Base-by-base conservation (phyloP, 2,113 vertebrate species). In the Callospermophilus lateralis region DNA sequence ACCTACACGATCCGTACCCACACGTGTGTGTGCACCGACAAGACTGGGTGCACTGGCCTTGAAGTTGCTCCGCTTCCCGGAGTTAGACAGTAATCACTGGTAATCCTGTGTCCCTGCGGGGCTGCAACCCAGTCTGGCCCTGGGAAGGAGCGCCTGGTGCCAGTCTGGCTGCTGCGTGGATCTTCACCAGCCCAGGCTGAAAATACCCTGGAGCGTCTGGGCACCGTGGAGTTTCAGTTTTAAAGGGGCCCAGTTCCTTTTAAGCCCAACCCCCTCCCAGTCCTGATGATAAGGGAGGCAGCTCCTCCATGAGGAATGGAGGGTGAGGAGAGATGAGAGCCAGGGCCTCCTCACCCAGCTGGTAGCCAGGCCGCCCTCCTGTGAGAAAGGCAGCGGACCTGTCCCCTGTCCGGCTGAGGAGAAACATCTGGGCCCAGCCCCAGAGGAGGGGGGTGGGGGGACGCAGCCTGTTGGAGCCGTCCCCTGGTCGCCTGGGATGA, bases 241-340 rank as follows among this genome's bases (percentile, higher is more conserved):
- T 81, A 88, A 96, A 94, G 96, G 39, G 67, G 32, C 81, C 90
- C n/a, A 0, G 32, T 30, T 89, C 84, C 77, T 55, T 73, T 92
- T 88, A n/a, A 61, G 53, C 67, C 61, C 79, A 53, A 67, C 86
- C 28, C 32, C 63, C 93, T 17, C 37, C 53, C 1, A 0, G 67
- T 32, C 45, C 51, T 37, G 88, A 39, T 86, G 87, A 85, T 97
- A 96, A 95, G 15, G 79, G 80, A 86, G 55, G 7, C 11, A 79
- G 73, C 89, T 80, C 81, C 89, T 80, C 81, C 12, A 1, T 0
- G n/a, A 55, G 58, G 37, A 30, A 39, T 30, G 68, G 72, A n/a
- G 24, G 26, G 22, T 4, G 37, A 48, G 11, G 72, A 37, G 16
- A 42, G 39, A 28, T 4, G 4, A 73, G 67, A 90, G 53, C 81